Conservation (phyloP, 2,113 vertebrate genomes). For the Psilopogon haemacephalus region DNA sequence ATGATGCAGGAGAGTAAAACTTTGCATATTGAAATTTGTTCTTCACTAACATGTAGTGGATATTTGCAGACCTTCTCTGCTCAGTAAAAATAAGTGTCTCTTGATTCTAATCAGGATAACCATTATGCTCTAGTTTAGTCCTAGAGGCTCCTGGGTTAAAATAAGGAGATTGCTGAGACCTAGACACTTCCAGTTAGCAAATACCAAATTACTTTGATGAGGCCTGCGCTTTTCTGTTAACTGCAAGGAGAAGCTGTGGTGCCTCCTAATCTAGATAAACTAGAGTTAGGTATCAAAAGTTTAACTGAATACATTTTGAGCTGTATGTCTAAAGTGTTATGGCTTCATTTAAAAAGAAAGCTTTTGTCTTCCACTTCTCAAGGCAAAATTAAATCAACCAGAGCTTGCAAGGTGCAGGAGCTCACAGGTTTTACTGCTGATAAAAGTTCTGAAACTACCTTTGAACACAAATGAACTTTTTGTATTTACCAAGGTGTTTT, state of each 20-base stretch:
- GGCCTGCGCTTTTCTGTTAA: neutral
- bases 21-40: constrained; percentile 39
- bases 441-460: neutral
- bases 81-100: neutral
- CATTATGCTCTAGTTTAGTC: neutral
- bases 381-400: neutral
- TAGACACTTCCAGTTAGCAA: neutral
- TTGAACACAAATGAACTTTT: neutral
- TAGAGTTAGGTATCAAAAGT: neutral
- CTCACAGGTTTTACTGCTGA: neutral
- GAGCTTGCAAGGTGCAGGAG: neutral
- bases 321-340: neutral
- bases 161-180: neutral
- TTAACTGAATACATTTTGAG: neutral
- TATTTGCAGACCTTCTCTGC: constrained; percentile 13
- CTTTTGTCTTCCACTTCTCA: neutral
- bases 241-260: neutral
- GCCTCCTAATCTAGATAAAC: neutral
- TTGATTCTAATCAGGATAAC: constrained; percentile 19
- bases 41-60: neutral
- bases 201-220: neutral
- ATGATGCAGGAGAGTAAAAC: constrained; percentile 33
- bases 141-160: neutral
- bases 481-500: neutral
- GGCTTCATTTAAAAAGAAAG: neutral